phyloP scores from a whole-genome alignment of 2,888 invertebrate genomes.

The Nephrotoma guestfalica region DNA sequence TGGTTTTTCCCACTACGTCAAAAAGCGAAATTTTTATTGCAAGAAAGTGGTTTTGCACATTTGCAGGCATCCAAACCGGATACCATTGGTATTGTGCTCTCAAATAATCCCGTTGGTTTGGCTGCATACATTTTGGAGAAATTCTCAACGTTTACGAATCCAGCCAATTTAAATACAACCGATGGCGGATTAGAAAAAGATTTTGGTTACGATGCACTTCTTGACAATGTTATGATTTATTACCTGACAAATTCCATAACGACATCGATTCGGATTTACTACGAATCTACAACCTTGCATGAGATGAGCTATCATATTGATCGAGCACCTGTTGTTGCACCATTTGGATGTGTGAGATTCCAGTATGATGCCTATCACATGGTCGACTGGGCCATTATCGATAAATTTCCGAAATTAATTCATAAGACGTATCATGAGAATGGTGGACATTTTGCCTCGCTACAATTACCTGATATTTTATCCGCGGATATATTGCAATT shows the following conservation, averaged over 20 bases:
- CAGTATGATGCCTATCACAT: constrained; percentile 21
- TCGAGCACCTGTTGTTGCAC: constrained; percentile 18
- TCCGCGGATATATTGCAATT: constrained; percentile 21
- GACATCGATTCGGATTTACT: constrained; percentile 58
- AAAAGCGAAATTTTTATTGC: constrained; percentile 13
- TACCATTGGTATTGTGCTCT: constrained; percentile 53
- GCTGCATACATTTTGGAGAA: constrained; percentile 75
- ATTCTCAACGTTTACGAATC: constrained; percentile 60
- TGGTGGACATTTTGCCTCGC: constrained; percentile 28
- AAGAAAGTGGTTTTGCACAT: constrained; percentile 44
- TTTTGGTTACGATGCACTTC: constrained; percentile 50
- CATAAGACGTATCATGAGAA: constrained; percentile 19
- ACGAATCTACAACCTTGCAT: constrained; percentile 39
- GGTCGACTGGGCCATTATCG: constrained; percentile 17
- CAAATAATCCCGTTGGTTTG: constrained; percentile 63
- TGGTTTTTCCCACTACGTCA: constrained; percentile 26
- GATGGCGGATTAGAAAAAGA: constrained; percentile 53
- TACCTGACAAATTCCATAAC: constrained; percentile 62
- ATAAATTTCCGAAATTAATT: constrained; percentile 23
- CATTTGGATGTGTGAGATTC: constrained; percentile 24
- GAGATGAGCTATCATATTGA: constrained; percentile 26
- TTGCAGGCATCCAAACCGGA: constrained; percentile 74
- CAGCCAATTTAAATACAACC: constrained; percentile 29
- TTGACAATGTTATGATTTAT: constrained; percentile 75
- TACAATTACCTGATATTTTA: constrained; percentile 23